Percentiles rank a stretch among this genome's conserved stretches.
Evolutionary conservation across 2,797 vertebrate genomes (phyloP).

Genomic region (Streptopelia turtur): DNA sequence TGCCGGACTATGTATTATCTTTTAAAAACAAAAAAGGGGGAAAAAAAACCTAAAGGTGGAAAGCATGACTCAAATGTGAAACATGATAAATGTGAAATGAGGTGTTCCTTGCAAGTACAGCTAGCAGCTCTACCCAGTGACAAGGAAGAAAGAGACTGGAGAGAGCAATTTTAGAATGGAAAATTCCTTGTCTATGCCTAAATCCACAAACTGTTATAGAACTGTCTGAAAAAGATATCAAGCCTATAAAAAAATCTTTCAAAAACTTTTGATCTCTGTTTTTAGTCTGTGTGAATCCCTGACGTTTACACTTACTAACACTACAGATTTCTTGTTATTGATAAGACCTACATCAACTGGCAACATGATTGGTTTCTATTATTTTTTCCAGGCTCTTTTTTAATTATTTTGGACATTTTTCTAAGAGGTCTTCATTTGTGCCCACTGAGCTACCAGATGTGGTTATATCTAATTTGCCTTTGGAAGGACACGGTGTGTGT

Average conservation of each 20-base stretch:
- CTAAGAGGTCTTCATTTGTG: neutral
- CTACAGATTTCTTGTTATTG: neutral
- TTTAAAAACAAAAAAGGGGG: neutral
- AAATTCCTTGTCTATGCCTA: neutral
- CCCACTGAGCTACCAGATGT: neutral
- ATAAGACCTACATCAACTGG: neutral
- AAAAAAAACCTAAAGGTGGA: neutral
- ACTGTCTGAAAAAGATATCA: neutral
- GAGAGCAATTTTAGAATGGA: neutral
- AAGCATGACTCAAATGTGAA: neutral
- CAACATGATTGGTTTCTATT: neutral
- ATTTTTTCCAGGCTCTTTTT: neutral
- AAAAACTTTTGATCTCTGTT: neutral
- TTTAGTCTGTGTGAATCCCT: neutral
- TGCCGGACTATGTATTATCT: accelerated
- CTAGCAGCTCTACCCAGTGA: neutral
- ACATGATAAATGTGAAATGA: accelerated
- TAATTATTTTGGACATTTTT: neutral
- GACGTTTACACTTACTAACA: neutral
- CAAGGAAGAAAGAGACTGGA: neutral
- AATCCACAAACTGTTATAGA: neutral
- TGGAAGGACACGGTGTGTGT: neutral
- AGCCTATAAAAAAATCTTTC: neutral
- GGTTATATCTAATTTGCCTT: neutral
- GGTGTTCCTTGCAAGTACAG: accelerated